Evolutionary conservation across 64 coral and sea anemone genomes (phyloP).

Genomic region (Porites australiensis): DNA sequence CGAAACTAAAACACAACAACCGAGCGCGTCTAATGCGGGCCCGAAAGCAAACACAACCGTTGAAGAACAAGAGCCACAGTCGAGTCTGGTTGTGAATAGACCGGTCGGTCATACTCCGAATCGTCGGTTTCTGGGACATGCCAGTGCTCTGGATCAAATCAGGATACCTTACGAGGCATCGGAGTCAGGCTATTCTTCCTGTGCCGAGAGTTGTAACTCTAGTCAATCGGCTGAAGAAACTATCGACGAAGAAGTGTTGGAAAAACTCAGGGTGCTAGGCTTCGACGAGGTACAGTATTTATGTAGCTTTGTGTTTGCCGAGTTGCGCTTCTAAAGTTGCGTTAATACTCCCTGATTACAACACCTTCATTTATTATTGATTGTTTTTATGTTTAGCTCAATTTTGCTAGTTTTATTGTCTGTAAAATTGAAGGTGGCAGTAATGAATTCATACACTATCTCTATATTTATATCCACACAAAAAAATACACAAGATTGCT

Average conservation of each 20-base stretch:
- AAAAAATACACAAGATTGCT: not conserved
- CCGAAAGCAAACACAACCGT: not conserved
- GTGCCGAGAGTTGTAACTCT: slow-evolving; percentile 47
- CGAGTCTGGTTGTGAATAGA: slow-evolving; percentile 18
- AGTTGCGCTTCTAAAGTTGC: not conserved
- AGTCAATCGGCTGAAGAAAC: slow-evolving; percentile 49
- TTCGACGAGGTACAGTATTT: slow-evolving; percentile 72
- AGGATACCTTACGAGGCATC: slow-evolving; percentile 77
- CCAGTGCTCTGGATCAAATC: slow-evolving; percentile 78
- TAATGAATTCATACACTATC: not conserved
- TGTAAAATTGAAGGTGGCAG: not conserved
- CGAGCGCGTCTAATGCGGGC: slow-evolving; percentile 3
- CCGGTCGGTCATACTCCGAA: slow-evolving; percentile 31
- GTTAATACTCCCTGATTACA: not conserved
- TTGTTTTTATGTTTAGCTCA: not conserved
- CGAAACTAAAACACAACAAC: slow-evolving; percentile 13
- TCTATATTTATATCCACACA: not conserved
- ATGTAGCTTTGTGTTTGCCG: not conserved
- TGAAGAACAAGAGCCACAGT: slow-evolving; percentile 1
- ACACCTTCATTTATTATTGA: not conserved
- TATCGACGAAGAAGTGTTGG: slow-evolving; percentile 69
- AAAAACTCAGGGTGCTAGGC: slow-evolving; percentile 76
- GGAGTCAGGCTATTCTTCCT: slow-evolving; percentile 91
- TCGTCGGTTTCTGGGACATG: slow-evolving; percentile 67
- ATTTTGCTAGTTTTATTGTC: not conserved